Evolutionary conservation across 2,797 vertebrate genomes (phyloP).

Genomic region (Lates japonicus): DNA sequence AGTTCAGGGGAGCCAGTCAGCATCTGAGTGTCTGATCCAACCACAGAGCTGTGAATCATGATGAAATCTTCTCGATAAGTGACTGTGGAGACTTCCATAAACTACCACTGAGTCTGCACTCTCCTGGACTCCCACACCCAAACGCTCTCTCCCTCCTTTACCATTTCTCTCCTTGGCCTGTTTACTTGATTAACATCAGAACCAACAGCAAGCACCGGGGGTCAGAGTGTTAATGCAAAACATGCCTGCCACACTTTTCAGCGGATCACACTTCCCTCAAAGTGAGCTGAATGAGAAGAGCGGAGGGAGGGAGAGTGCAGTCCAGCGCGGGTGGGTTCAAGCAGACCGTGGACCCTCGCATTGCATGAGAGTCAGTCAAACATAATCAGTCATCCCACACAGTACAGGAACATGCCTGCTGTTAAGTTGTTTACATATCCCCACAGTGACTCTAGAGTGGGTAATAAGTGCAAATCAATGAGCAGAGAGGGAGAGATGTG

Average conservation of each 20-base stretch:
- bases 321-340: neutral
- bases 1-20: constrained; percentile 61
- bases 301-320: neutral
- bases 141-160: constrained; percentile 2
- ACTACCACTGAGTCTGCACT: constrained; percentile 26
- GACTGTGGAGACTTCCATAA: constrained; percentile 47
- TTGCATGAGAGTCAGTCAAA: constrained; percentile 66
- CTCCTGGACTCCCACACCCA: constrained; percentile 20
- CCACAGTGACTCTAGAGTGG: constrained; percentile 81
- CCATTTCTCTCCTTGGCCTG: constrained; percentile 30
- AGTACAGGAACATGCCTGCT: constrained; percentile 79
- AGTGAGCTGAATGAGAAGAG: constrained; percentile 5
- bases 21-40: constrained; percentile 41
- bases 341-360: constrained; percentile 18
- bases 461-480: constrained; percentile 84
- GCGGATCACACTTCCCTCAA: constrained; percentile 15
- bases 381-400: constrained; percentile 83
- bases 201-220: constrained; percentile 44
- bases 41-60: constrained; percentile 53
- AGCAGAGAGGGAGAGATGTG: constrained; percentile 69
- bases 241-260: constrained; percentile 69
- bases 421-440: constrained; percentile 86
- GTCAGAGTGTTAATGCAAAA: constrained; percentile 73
- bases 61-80: constrained; percentile 47
- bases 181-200: constrained; percentile 73